Conservation (phyloP, 1,140 invertebrate genomes). For the Anoplophora glabripennis region DNA sequence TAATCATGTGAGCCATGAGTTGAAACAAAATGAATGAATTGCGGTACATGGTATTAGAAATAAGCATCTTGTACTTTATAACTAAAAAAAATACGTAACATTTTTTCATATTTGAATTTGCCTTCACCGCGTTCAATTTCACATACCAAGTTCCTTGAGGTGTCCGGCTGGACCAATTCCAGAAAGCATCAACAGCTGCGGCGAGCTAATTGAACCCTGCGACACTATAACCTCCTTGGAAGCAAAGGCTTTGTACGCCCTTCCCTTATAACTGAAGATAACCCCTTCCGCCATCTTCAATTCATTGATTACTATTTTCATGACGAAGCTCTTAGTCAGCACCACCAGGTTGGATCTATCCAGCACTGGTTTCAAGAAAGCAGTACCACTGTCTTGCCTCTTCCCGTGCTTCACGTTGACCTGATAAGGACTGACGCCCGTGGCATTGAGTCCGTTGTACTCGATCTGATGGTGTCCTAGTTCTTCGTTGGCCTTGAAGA, state of each 20-base stretch:
- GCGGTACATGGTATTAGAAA: too few species aligned
- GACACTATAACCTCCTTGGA: conserved; percentile 69
- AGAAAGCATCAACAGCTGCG: conserved; percentile 73
- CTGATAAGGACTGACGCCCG: conserved; percentile 29
- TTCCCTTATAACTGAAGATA: conserved; percentile 53
- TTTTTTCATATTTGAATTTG: too few species aligned
- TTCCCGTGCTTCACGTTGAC: conserved; percentile 41
- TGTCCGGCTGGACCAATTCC: conserved; percentile 72
- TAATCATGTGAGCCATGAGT: too few species aligned
- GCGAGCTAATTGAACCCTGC: conserved; percentile 68
- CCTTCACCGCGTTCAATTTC: too few species aligned
- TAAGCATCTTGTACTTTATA: too few species aligned
- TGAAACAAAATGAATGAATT: too few species aligned
- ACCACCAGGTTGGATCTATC: conserved; percentile 65
- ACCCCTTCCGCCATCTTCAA: conserved; percentile 55
- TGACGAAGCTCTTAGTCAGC: conserved; percentile 53
- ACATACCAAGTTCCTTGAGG: conserved; percentile 50
- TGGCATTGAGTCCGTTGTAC: conserved; percentile 51
- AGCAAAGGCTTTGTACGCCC: conserved; percentile 51
- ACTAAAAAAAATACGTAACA: too few species aligned
- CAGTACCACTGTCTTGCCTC: conserved; percentile 54
- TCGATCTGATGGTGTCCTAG: conserved; percentile 56
- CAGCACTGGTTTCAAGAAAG: conserved; percentile 53
- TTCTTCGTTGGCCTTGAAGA: conserved; percentile 56
- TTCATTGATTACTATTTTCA: conserved; percentile 52